These are phyloP conservation scores for Caenorhabditis tropicalis DNA, from an alignment of 1,140 invertebrate species.

Conservation along the genomic window DNA sequence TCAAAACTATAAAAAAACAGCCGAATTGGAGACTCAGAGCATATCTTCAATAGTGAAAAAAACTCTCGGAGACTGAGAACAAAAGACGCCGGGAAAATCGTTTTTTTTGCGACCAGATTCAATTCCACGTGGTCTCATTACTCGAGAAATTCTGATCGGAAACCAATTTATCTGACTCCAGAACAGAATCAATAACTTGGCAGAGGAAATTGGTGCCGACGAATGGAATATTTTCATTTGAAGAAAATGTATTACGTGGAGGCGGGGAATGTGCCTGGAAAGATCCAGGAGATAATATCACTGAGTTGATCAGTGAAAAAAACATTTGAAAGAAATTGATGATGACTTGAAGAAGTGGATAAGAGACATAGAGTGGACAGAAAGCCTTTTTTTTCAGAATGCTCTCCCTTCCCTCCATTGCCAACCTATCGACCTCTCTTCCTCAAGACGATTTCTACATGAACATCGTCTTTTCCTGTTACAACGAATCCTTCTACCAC, in stretches of 20 bases:
- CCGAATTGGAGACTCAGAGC: background rate
- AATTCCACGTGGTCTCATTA: constrained; percentile 19
- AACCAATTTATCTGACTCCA: constrained; percentile 6
- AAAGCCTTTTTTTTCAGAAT: background rate
- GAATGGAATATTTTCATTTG: constrained; percentile 30
- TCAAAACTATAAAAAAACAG: background rate
- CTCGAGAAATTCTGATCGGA: background rate
- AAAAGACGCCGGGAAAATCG: background rate
- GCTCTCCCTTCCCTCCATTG: background rate
- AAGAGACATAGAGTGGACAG: no score
- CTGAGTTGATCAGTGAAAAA: background rate
- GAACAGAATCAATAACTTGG: background rate
- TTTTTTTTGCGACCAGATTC: constrained; percentile 11
- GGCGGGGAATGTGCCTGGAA: no score
- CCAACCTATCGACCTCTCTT: background rate
- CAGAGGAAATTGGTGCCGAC: no score
- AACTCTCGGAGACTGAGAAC: background rate
- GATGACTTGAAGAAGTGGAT: background rate
- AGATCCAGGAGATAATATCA: background rate
- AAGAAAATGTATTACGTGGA: constrained; percentile 4
- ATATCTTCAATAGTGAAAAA: background rate
- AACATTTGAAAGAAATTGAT: background rate
- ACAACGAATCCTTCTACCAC: constrained; percentile 20
- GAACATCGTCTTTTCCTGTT: background rate
- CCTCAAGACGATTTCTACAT: constrained; percentile 7